Conservation (phyloP, 2,797 vertebrate genomes). For the Sebastes baramenuke region DNA sequence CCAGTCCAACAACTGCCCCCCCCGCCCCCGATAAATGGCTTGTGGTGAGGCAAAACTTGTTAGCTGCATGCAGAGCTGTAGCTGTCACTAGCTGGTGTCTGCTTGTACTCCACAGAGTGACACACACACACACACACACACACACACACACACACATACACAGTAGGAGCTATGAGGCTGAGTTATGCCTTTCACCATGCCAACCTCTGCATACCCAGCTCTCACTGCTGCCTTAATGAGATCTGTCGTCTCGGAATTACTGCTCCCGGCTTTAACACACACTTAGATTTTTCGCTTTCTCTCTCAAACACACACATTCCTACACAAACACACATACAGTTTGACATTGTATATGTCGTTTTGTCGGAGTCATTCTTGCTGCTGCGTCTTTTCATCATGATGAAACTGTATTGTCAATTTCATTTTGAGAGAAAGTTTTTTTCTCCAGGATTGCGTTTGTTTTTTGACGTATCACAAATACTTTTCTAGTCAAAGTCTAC, state of each 20-base stretch:
- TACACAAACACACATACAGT: background rate
- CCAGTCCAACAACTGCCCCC: background rate
- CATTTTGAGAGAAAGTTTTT: too few relatives aligned
- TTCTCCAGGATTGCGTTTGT: too few relatives aligned
- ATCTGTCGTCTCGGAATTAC: constrained; percentile 44
- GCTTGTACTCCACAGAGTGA: too few relatives aligned
- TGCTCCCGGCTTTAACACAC: constrained; percentile 15
- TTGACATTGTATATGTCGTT: background rate
- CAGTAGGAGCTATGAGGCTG: constrained; percentile 25
- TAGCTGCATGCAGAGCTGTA: constrained; percentile 16
- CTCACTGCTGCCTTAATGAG: constrained; percentile 51
- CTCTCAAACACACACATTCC: background rate
- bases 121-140: background rate
- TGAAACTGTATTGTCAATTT: too few relatives aligned
- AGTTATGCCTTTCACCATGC: constrained; percentile 39
- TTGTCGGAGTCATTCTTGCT: background rate
- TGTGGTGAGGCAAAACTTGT: constrained; percentile 21
- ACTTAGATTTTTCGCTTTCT: background rate
- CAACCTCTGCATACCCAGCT: constrained; percentile 37
- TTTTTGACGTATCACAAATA: too few relatives aligned
- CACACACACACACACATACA: too few relatives aligned
- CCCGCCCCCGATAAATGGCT: background rate
- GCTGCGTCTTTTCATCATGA: background rate
- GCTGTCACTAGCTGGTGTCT: background rate
- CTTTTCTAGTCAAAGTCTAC: too few relatives aligned